These are phyloP conservation scores for Harmothoe impar DNA, from an alignment of 2,888 invertebrate genomes.

Conservation along the genomic window DNA sequence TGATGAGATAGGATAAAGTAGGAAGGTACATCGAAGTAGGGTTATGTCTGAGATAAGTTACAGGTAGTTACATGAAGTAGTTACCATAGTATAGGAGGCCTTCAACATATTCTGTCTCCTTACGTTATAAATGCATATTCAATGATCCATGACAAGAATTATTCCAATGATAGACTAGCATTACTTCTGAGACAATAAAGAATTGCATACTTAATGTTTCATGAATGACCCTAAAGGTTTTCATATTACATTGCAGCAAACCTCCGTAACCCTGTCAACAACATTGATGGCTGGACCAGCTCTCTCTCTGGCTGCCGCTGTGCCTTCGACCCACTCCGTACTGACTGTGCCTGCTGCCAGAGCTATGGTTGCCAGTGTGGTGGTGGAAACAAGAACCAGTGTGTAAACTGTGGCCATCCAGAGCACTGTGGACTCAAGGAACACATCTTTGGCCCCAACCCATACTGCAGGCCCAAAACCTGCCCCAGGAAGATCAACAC, in stretches of 20 bases:
- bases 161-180: neutral
- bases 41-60: neutral
- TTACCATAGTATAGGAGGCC: neutral
- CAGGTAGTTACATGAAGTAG: neutral
- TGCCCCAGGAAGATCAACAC: conserved; percentile 18
- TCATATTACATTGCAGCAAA: neutral
- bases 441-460: conserved; percentile 62
- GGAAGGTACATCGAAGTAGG: too few relatives aligned
- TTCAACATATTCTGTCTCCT: neutral
- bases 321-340: conserved; percentile 59
- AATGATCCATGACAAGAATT: neutral
- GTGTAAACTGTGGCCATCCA: conserved; percentile 62
- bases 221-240: neutral
- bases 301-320: conserved; percentile 70
- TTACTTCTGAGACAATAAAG: too few relatives aligned
- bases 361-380: conserved; percentile 71
- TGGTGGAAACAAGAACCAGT: conserved; percentile 61
- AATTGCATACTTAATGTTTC: neutral
- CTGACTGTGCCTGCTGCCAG: conserved; percentile 72
- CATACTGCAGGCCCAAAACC: conserved; percentile 48
- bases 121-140: neutral
- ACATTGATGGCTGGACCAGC: conserved; percentile 66
- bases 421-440: conserved; percentile 64
- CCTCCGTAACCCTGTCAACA: conserved; percentile 39
- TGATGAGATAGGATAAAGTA: too few relatives aligned